phyloP scores from a whole-genome alignment of 1,140 invertebrate genomes.

The Myzus persicae region DNA sequence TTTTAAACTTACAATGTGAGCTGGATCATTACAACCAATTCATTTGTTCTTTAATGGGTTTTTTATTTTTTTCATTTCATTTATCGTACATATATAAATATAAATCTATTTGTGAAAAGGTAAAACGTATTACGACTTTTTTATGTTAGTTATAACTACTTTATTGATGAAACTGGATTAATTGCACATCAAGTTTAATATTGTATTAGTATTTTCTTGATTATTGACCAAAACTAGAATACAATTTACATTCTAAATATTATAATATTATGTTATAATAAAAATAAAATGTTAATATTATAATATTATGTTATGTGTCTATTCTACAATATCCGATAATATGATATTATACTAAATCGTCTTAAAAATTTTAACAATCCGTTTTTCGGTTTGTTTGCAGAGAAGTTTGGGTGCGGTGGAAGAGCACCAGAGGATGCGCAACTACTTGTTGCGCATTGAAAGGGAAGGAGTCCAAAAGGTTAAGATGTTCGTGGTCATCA shows the following conservation, averaged over 20 bases:
- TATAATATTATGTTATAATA: too few relatives aligned
- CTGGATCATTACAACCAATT: background rate
- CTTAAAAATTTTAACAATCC: background rate
- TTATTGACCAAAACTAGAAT: background rate
- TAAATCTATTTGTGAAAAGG: background rate
- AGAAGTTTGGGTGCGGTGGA: constrained; percentile 67
- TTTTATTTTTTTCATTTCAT: background rate
- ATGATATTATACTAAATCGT: background rate
- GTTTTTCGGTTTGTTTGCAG: constrained; percentile 3
- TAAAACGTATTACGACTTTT: background rate
- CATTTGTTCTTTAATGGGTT: background rate
- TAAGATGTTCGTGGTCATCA: constrained; percentile 86
- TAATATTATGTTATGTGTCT: too few relatives aligned
- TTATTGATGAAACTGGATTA: background rate
- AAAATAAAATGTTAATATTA: too few relatives aligned
- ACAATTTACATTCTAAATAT: background rate
- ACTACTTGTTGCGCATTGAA: constrained; percentile 80
- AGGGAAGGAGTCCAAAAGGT: constrained; percentile 79
- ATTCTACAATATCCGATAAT: background rate
- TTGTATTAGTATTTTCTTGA: background rate
- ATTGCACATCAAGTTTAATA: background rate
- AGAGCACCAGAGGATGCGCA: constrained; percentile 79
- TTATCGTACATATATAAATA: background rate
- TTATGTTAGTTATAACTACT: background rate
- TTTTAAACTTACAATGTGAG: background rate